Conservation (phyloP, 2,113 vertebrate genomes). For the Cheirogaleus medius region DNA sequence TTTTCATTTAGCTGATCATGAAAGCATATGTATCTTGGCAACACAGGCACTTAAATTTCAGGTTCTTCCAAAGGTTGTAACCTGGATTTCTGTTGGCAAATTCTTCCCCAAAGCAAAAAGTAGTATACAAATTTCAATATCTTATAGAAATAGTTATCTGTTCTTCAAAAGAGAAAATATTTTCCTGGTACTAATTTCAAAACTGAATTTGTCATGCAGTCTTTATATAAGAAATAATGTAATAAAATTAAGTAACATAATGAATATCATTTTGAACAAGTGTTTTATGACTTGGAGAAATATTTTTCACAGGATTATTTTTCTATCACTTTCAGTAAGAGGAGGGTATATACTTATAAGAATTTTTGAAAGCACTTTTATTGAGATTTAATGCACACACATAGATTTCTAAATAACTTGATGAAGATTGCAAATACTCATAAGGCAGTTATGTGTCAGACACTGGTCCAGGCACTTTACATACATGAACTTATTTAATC, state of each 20-base stretch:
- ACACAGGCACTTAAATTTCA: neutral
- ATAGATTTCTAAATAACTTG: neutral
- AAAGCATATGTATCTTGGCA: neutral
- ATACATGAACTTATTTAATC: neutral
- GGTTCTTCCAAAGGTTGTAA: neutral
- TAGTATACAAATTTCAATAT: neutral
- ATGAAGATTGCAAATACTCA: neutral
- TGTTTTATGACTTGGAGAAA: neutral
- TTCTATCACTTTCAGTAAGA: neutral
- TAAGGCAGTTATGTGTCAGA: neutral
- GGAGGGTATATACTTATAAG: neutral
- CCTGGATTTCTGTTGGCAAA: neutral
- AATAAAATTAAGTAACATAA: neutral
- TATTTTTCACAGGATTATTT: neutral
- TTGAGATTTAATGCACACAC: neutral
- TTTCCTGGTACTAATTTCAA: constrained; percentile 17
- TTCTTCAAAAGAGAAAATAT: neutral
- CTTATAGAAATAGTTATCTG: neutral
- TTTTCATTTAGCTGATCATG: neutral
- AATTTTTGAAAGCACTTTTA: neutral
- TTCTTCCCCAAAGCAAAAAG: neutral
- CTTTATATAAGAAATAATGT: neutral
- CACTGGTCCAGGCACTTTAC: neutral
- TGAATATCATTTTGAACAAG: neutral
- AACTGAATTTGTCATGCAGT: neutral